Conservation (phyloP, 2,888 invertebrate genomes). For the Melanargia galathea region DNA sequence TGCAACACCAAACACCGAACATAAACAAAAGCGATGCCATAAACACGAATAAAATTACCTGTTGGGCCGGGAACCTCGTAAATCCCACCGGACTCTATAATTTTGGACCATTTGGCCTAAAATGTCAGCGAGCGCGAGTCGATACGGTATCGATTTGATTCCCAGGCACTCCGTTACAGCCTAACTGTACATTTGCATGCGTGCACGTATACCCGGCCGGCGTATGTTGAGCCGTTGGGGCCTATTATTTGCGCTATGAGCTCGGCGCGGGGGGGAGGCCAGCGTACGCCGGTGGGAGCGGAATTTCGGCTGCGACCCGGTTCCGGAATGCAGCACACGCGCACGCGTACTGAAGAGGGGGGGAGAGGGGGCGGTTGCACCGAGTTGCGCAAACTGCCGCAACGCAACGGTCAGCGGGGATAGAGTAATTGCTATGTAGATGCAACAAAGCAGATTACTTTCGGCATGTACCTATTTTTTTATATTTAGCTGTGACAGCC, state of each 20-base stretch:
- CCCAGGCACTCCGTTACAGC: slow-evolving; percentile 65
- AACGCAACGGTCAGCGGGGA: slow-evolving; percentile 44
- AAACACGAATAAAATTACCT: slow-evolving; percentile 30
- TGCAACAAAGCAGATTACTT: slow-evolving; percentile 3
- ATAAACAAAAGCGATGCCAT: slow-evolving; percentile 11
- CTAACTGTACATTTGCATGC: slow-evolving; percentile 82
- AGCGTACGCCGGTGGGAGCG: slow-evolving; percentile 52
- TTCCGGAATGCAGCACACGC: slow-evolving; percentile 79
- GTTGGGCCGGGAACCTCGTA: slow-evolving; percentile 25
- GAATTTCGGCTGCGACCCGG: slow-evolving; percentile 79
- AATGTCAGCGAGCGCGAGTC: slow-evolving; percentile 44
- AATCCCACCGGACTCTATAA: slow-evolving; percentile 31
- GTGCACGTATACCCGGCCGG: slow-evolving; percentile 65
- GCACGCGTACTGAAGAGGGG: slow-evolving; percentile 66
- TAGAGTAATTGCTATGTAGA: slow-evolving; percentile 38
- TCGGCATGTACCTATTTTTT: not conserved
- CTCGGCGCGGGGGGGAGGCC: slow-evolving; percentile 55
- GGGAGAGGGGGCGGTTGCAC: slow-evolving; percentile 64
- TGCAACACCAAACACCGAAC: too few relatives aligned
- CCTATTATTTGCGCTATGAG: slow-evolving; percentile 48
- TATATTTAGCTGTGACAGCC: too few relatives aligned
- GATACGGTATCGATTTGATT: slow-evolving; percentile 72
- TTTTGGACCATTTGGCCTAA: slow-evolving; percentile 38
- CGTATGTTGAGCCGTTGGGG: slow-evolving; percentile 41
- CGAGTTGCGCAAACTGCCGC: slow-evolving; percentile 79